Base-by-base conservation (phyloP, 2,113 vertebrate genomes). In the Sceloporus undulatus region DNA sequence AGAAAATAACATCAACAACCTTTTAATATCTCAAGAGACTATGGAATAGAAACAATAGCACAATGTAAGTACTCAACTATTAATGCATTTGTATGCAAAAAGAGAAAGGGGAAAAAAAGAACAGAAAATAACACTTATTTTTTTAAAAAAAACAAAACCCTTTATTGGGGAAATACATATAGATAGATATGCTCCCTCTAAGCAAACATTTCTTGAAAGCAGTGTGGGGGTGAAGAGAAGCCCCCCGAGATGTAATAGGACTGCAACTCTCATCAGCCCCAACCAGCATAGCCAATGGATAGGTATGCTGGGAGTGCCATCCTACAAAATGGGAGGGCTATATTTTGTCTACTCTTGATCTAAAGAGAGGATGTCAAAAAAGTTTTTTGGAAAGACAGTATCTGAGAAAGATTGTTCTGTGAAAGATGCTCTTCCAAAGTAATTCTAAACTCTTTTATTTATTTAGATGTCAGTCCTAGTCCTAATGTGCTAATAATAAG, bases 1-100 rank as follows among this genome's bases (percentile, higher is more conserved):
- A 87, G 89, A 87, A 9, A 4, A 14, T 38, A 84, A 80, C 38
- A 80, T 79, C 81, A 85, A 59, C 59, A 75, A 56, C 1, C n/a
- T 42, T 14, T 52, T 11, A n/a, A 16, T 88, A 77, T 71, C 56
- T 88, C 75, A 1, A 86, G 65, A 78, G 6, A 0, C 4, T 62
- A 40, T 0, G 62, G 84, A 52, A 86, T 71, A 92, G 25, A 79
- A 86, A 86, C 82, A n/a, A 9, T 21, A 16, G 85, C 11, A 34
- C 84, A 74, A 5, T 2, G 27, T 5, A 38, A 13, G 3, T 76
- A 88, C 27, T 77, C 77, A 85, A 29, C 74, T 13, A 54, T 77
- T 23, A 76, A 81, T 27, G 34, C 19, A 73, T 59, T 59, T 71
- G 42, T 75, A 11, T 59, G n/a, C 21, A 85, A 2, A 23, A 56